These are phyloP conservation scores for Panulirus ornatus DNA, from an alignment of 1,140 invertebrate genomes.

Conservation along the genomic window DNA sequence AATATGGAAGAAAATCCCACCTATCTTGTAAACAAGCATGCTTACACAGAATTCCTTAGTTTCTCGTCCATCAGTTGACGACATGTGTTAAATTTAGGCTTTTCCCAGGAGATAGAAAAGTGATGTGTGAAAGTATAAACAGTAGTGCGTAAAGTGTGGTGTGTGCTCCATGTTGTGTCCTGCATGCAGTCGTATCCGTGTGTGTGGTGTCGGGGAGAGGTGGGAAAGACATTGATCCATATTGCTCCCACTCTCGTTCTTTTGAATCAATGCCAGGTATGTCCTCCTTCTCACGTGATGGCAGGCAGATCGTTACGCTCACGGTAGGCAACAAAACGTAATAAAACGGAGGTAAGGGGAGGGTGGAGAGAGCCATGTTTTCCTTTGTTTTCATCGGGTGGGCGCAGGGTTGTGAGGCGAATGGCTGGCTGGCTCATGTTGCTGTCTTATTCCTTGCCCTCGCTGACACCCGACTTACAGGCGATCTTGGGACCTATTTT, in stretches of 20 bases:
- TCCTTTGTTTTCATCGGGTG: conserved; percentile 64
- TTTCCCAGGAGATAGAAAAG: no score
- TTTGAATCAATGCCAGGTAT: conserved; percentile 60
- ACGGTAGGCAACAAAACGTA: not conserved
- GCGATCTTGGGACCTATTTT: no score
- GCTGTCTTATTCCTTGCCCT: no score
- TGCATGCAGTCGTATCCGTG: conserved; percentile 51
- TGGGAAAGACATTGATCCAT: conserved; percentile 55
- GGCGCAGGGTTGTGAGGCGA: not conserved
- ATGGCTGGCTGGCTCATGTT: no score
- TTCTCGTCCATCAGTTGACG: no score
- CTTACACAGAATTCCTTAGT: no score
- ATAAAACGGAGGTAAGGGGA: not conserved
- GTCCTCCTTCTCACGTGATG: not conserved
- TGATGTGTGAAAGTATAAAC: not conserved
- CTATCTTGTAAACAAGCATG: not conserved
- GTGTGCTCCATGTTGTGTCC: conserved; percentile 39
- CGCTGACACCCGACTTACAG: no score
- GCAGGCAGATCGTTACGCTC: not conserved
- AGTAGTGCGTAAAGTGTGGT: not conserved
- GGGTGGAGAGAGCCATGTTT: conserved; percentile 24
- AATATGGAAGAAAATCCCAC: conserved; percentile 37
- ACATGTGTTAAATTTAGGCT: no score
- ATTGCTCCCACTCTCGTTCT: conserved; percentile 49
- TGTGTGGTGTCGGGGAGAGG: conserved; percentile 18